Conservation (phyloP, 92 coral and sea anemone genomes). For the Bergia puertoricense region DNA sequence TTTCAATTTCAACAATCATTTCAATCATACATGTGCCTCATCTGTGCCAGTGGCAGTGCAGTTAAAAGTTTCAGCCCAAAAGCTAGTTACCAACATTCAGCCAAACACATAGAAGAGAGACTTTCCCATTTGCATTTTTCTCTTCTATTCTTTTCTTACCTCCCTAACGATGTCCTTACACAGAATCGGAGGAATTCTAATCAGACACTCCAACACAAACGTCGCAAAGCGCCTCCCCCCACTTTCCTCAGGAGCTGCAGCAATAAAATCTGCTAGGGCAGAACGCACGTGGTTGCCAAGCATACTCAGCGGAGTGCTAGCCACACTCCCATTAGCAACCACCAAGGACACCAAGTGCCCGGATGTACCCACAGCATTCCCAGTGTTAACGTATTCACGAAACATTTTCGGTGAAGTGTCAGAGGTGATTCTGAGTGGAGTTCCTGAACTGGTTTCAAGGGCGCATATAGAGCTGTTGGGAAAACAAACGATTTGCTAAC, state of each 20-base stretch:
- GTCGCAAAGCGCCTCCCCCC: constrained; percentile 43
- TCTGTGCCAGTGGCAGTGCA: too few species aligned
- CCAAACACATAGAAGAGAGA: not conserved
- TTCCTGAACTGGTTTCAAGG: constrained; percentile 73
- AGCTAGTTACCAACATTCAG: too few species aligned
- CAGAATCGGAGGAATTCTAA: constrained; percentile 71
- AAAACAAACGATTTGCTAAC: not conserved
- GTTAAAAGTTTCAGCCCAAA: too few species aligned
- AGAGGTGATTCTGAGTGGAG: constrained; percentile 64
- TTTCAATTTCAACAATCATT: too few species aligned
- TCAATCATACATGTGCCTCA: too few species aligned
- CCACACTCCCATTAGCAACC: constrained; percentile 73
- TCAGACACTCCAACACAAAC: constrained; percentile 76
- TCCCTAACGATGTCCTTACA: constrained; percentile 70
- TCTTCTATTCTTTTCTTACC: constrained; percentile 44
- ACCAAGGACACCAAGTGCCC: constrained; percentile 90
- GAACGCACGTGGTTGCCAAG: constrained; percentile 80
- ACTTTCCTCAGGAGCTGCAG: constrained; percentile 26
- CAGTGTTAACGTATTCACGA: constrained; percentile 48
- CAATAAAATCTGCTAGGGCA: constrained; percentile 43
- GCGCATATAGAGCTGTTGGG: constrained; percentile 49
- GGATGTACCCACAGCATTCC: constrained; percentile 71
- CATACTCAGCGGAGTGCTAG: constrained; percentile 75
- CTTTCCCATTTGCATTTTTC: not conserved
- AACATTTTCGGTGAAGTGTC: constrained; percentile 63